Evolutionary conservation across 2,113 vertebrate species (phyloP).

Genomic region (Lagopus leucura): DNA sequence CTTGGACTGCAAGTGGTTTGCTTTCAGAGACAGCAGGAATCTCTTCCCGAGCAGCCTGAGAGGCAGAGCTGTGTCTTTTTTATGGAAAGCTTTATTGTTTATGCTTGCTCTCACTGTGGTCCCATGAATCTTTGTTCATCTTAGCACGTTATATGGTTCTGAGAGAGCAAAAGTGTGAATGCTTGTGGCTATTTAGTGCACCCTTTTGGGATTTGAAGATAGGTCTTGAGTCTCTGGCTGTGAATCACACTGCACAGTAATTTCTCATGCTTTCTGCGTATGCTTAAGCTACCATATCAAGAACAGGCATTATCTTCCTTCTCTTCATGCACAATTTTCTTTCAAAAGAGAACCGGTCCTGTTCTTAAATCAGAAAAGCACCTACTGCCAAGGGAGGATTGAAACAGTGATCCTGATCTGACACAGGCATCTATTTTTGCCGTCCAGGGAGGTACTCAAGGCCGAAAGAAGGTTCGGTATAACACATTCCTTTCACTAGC

Average conservation of each 20-base stretch:
- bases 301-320: background rate
- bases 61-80: background rate
- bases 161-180: background rate
- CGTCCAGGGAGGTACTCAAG: background rate
- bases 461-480: constrained; percentile 29
- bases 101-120: accelerated
- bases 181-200: background rate
- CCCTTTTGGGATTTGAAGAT: background rate
- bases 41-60: background rate
- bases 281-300: background rate
- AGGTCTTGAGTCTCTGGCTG: background rate
- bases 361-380: constrained; percentile 6
- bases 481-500: constrained; percentile 28
- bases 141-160: background rate
- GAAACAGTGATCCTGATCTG: constrained; percentile 27
- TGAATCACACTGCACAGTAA: background rate
- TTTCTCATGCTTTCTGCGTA: background rate
- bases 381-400: constrained; percentile 21
- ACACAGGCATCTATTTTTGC: constrained; percentile 54
- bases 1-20: background rate
- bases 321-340: background rate
- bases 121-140: background rate
- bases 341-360: background rate
- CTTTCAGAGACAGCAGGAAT: accelerated
- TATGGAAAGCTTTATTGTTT: background rate